These are phyloP conservation scores for Cheilosia variabilis DNA, from an alignment of 2,888 invertebrate species.

Conservation along the genomic window DNA sequence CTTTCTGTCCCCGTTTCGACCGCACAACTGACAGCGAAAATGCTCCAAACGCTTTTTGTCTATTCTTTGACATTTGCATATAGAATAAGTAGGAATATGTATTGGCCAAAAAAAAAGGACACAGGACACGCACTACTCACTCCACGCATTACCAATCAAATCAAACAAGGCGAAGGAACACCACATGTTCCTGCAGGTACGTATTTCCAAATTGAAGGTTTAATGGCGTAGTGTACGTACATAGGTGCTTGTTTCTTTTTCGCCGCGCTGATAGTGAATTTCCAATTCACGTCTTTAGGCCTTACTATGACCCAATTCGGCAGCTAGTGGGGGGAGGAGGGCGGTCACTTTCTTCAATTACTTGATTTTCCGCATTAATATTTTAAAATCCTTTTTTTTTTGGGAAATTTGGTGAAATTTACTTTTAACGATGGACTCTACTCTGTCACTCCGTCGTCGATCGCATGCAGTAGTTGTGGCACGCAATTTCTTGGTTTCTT, in stretches of 20 bases:
- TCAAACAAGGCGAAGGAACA: constrained; percentile 47
- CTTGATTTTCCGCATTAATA: constrained; percentile 59
- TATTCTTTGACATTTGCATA: constrained; percentile 60
- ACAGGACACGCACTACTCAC: constrained; percentile 54
- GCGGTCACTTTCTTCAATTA: constrained; percentile 52
- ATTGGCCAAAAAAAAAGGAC: constrained; percentile 46
- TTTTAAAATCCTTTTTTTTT: constrained; percentile 48
- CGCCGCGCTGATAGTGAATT: constrained; percentile 64
- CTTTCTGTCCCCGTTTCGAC: constrained; percentile 24
- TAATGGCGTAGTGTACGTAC: constrained; percentile 23
- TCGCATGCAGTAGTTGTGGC: constrained; percentile 31
- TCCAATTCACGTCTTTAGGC: constrained; percentile 25
- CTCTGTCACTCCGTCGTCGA: background rate
- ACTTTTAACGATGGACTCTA: constrained; percentile 19
- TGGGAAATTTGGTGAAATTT: constrained; percentile 33
- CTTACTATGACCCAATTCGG: constrained; percentile 49
- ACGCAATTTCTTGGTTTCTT: constrained; percentile 47
- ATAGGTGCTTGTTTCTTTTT: constrained; percentile 18
- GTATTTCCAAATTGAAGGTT: constrained; percentile 57
- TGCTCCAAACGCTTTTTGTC: constrained; percentile 12
- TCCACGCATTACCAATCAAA: constrained; percentile 49
- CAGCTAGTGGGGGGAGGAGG: background rate
- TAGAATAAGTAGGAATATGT: constrained; percentile 6
- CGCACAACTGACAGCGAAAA: constrained; percentile 26
- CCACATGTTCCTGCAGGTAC: constrained; percentile 2